Evolutionary conservation across 92 coral and sea anemone species (phyloP), one percentile per base, ranked within the genome.

Genomic region (Umimayanthus kanabou): DNA sequence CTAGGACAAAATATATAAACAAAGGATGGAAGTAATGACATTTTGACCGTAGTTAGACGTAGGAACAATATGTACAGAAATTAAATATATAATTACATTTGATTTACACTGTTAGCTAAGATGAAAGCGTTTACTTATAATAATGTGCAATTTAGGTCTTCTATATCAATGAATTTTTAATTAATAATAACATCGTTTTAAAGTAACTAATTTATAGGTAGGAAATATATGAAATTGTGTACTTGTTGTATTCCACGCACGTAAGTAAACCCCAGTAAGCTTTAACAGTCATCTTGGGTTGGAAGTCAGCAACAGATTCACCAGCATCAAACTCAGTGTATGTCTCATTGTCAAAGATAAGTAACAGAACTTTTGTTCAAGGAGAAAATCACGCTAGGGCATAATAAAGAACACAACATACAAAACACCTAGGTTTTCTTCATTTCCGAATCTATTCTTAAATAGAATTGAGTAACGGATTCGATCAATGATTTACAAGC

Each of bases 1-100:
- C 45, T 37, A 0, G 9, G 79, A 14, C 14, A 39, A 18, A 33
- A 15, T 37, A 33, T 15, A 33, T 18, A 4, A 29, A 40, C 29
- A 37, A 73, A 20, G 43, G 29, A 23, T 1, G 14, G 40, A 33
- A 75, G n/a, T 39, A 5, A 33, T 29, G 20, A 73, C 13, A 33
- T 75, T 75, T 16, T 75, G 11, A 75, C 39, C 50, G 50, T 53
- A 53, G 58, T 53, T 39, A 74, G 79, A 75, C 79, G 53, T 75
- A 75, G 14, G 45, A 39, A 39, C 25, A 33, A 73, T 33, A 4
- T 75, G 79, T 75, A 75, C 79, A 75, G 49, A 39, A 75, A 75
- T 61, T 18, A 61, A 61, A 18, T 22, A 61, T 61, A 61, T 23
- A 61, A 61, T 61, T 61, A 61, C 26, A 61, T 4, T 23, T 61